Evolutionary conservation across 92 coral and sea anemone species (phyloP).

Genomic region (Porites divaricata): DNA sequence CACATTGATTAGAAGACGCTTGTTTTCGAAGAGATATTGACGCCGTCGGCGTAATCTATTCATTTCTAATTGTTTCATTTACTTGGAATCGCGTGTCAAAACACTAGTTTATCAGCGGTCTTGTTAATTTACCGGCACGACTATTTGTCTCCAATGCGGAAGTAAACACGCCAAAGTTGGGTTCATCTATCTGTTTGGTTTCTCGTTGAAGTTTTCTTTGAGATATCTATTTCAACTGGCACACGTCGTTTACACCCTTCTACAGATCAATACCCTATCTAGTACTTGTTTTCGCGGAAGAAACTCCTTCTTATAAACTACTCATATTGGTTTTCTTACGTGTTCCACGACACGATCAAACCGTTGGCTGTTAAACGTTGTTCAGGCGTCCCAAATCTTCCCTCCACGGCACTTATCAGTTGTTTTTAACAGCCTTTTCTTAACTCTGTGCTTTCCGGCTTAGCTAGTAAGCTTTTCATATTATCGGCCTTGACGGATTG

Average conservation of each 20-base stretch:
- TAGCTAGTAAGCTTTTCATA: not conserved
- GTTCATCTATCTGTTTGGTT: not conserved
- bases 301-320: no score
- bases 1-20: no score
- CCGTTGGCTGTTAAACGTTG: no score
- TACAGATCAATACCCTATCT: no score
- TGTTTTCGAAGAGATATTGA: not conserved
- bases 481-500: not conserved
- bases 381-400: no score
- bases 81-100: constrained; percentile 5
- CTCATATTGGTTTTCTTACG: no score
- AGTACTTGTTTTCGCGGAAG: no score
- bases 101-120: not conserved
- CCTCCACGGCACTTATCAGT: not conserved
- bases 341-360: no score
- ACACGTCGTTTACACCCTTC: no score
- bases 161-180: constrained; percentile 24
- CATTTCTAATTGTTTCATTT: not conserved
- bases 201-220: no score
- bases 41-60: not conserved
- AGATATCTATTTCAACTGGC: no score
- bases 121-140: constrained; percentile 3
- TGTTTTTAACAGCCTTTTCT: not conserved
- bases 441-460: not conserved
- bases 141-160: constrained; percentile 22